phyloP scores from a whole-genome alignment of 1,140 invertebrate genomes.

The Drosophila teissieri region DNA sequence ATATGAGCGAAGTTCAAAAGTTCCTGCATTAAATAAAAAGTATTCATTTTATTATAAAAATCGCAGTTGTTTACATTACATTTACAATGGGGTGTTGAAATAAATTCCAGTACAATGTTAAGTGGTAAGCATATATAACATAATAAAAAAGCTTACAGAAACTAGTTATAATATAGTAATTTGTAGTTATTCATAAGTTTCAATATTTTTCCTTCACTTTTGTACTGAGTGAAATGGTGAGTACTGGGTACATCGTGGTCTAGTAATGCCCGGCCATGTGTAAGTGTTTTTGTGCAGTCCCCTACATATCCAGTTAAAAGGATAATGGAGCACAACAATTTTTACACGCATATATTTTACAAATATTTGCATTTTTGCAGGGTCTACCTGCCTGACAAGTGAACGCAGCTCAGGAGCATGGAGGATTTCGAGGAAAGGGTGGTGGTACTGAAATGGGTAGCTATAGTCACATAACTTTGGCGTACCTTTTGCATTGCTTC shows the following conservation, averaged over 20 bases:
- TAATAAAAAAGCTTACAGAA: no score
- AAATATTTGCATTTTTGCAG: constrained; percentile 81
- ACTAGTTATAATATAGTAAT: no score
- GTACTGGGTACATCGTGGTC: not conserved
- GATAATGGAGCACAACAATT: constrained; percentile 83
- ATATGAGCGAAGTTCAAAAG: not conserved
- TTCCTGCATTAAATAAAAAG: no score
- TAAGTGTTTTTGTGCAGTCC: constrained; percentile 55
- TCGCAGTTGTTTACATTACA: no score
- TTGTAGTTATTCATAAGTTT: no score
- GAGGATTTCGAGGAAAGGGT: not conserved
- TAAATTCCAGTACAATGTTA: no score
- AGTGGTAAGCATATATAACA: no score
- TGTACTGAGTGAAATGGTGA: no score
- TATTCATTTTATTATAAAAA: no score
- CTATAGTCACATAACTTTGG: constrained; percentile 70
- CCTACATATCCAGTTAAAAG: constrained; percentile 79
- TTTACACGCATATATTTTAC: constrained; percentile 83
- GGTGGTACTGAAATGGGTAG: not conserved
- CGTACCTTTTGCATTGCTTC: constrained; percentile 74
- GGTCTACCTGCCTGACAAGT: constrained; percentile 65
- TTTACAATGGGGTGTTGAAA: no score
- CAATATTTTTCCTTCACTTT: no score
- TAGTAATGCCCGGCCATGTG: constrained; percentile 1
- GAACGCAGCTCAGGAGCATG: constrained; percentile 20